Percentiles rank a stretch among this genome's conserved stretches.
Evolutionary conservation across 2,888 invertebrate species (phyloP).

Genomic region (Podotricha telesiphe): DNA sequence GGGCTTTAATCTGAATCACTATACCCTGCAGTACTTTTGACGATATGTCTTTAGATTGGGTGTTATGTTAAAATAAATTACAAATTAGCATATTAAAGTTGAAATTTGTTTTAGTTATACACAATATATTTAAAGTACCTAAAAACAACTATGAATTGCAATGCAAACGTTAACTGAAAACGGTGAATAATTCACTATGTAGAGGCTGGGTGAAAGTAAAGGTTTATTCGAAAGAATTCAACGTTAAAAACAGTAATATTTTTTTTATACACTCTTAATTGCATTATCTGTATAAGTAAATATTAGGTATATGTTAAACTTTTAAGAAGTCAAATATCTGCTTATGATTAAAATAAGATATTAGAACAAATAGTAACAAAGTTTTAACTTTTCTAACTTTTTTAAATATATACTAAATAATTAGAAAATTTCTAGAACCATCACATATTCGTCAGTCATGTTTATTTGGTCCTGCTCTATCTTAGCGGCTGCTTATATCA

Average conservation of each 20-base stretch:
- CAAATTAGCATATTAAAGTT: background rate
- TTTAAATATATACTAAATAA: background rate
- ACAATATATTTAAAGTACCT: background rate
- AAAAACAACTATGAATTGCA: background rate
- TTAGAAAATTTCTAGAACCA: constrained; percentile 1
- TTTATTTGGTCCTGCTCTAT: constrained; percentile 42
- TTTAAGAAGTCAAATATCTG: background rate
- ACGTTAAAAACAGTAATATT: constrained; percentile 9
- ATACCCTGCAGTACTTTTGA: background rate
- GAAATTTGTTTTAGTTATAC: background rate
- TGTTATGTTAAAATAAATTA: background rate
- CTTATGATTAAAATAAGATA: background rate
- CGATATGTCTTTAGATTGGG: background rate
- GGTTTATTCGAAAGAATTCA: constrained; percentile 13
- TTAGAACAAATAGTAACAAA: constrained; percentile 6
- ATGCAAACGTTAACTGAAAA: constrained; percentile 9
- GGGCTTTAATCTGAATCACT: constrained; percentile 18
- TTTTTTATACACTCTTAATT: constrained; percentile 6
- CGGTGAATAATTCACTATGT: constrained; percentile 17
- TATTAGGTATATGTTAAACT: constrained; percentile 10
- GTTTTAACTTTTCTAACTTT: too few relatives aligned
- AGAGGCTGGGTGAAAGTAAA: constrained; percentile 16
- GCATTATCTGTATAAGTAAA: background rate
- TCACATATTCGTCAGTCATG: constrained; percentile 24
- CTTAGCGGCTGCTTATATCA: constrained; percentile 37